phyloP scores from a whole-genome alignment of 2,888 invertebrate species.

The Corythucha ciliata region DNA sequence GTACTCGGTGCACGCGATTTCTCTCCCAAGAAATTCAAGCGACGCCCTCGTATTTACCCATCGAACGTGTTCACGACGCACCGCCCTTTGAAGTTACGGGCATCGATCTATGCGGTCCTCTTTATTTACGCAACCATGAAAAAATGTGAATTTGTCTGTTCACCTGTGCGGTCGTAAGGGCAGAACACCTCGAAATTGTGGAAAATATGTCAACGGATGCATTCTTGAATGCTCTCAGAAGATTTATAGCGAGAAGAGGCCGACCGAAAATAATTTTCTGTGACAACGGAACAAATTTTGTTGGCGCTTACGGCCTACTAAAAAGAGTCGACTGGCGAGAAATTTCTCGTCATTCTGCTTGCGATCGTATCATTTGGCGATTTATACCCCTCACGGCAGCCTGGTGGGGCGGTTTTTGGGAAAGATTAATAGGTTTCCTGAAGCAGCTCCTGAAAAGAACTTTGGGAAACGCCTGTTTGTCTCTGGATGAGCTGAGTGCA shows the following conservation, averaged over 20 bases:
- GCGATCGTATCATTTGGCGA: slow-evolving; percentile 35
- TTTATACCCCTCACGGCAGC: slow-evolving; percentile 36
- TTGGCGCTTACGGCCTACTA: slow-evolving; percentile 41
- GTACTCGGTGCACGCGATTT: slow-evolving; percentile 1
- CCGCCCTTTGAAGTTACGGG: neutral
- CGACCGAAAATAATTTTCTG: slow-evolving; percentile 36
- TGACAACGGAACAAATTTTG: slow-evolving; percentile 42
- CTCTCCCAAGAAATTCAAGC: neutral
- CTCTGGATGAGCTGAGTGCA: slow-evolving; percentile 21
- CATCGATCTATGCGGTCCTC: neutral
- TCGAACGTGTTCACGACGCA: too few species aligned
- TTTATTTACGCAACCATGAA: neutral
- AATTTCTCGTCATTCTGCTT: slow-evolving; percentile 27
- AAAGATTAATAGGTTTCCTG: slow-evolving; percentile 22
- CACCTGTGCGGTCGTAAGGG: slow-evolving; percentile 13
- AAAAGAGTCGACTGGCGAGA: slow-evolving; percentile 46
- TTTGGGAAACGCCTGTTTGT: slow-evolving; percentile 20
- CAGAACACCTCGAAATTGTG: slow-evolving; percentile 35
- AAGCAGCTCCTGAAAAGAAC: slow-evolving; percentile 20
- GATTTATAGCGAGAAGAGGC: slow-evolving; percentile 35
- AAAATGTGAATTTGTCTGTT: too few species aligned
- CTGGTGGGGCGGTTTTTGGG: slow-evolving; percentile 44
- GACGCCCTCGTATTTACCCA: too few species aligned
- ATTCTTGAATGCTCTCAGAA: slow-evolving; percentile 32
- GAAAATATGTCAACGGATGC: slow-evolving; percentile 30